phyloP scores from a whole-genome alignment of 1,140 invertebrate species.

The Capitella teleta region DNA sequence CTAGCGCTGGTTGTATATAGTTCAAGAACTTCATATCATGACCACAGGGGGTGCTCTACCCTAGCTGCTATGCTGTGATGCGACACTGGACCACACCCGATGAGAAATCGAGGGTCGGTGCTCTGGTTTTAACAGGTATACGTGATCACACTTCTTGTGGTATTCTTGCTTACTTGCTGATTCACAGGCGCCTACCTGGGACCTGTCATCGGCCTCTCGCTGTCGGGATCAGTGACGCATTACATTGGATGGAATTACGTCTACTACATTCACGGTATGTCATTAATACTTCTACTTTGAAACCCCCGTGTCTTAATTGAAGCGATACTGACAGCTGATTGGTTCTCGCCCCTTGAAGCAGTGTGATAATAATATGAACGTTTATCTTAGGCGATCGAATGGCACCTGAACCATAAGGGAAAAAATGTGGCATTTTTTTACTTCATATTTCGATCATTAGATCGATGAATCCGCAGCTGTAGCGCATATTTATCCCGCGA shows the following conservation, averaged over 20 bases:
- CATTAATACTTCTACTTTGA: too few relatives aligned
- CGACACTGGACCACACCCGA: conserved; percentile 14
- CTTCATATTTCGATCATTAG: too few relatives aligned
- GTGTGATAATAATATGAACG: too few relatives aligned
- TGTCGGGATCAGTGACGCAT: conserved; percentile 27
- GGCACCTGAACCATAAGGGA: too few relatives aligned
- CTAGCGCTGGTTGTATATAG: background rate
- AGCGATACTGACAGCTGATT: too few relatives aligned
- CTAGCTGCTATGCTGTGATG: conserved; percentile 12
- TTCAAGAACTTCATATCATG: background rate
- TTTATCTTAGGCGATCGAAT: too few relatives aligned
- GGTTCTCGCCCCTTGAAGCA: too few relatives aligned
- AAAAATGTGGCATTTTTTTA: too few relatives aligned
- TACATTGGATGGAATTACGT: conserved; percentile 16
- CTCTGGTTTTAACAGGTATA: conserved; percentile 16
- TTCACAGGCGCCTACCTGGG: conserved; percentile 33
- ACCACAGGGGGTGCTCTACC: conserved; percentile 13
- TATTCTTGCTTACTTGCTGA: too few relatives aligned
- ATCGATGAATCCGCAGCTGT: too few relatives aligned
- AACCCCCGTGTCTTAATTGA: too few relatives aligned
- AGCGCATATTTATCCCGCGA: too few relatives aligned
- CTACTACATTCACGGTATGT: conserved; percentile 16
- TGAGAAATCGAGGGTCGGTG: conserved; percentile 12
- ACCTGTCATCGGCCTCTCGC: conserved; percentile 26
- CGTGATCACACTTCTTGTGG: background rate